Evolutionary conservation across 2,113 vertebrate genomes (phyloP), one percentile per base, ranked within the genome.

Genomic region (Podarcis raffonei): DNA sequence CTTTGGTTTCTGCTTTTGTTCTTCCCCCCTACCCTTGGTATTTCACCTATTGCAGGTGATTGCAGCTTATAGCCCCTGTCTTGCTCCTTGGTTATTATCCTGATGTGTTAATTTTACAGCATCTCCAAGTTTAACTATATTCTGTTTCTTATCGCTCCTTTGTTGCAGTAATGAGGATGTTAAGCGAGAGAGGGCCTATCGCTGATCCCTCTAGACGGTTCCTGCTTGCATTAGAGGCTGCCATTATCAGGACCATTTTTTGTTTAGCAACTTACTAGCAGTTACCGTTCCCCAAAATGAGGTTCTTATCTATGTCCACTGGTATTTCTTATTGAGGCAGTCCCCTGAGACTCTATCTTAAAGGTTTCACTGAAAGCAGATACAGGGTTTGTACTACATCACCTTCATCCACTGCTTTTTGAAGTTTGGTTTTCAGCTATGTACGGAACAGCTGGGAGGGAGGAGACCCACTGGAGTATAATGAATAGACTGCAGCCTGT

Each of bases 151-250:
- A 66, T 39, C 62, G 27, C n/a, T 8, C 37, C 83, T 89, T 35
- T 62, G 39, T 59, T 75, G 30, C 35, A 37, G 87, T 92, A 92
- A 93, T 90, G 91, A 95, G 92, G 88, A 91, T 13, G 15, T 88
- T 86, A 87, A 94, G 85, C 39, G 80, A 72, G 76, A 42, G 79
- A 69, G 71, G 57, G n/a, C 59, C 42, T 86, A 18, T 87, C 57
- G 13, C 1, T 65, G 81, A 81, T 90, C 79, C 91, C 87, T 42
- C 48, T 57, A 59, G 86, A 79, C 76, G 5, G 39, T 72, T 89
- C 35, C 65, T 85, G 82, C 86, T 53, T 78, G 42, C 13, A 57
- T 35, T 32, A 18, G 37, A 32, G 79, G 39, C 80, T 90, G 11
- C 48, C 74, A 3, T 92, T 91, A 76, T 93, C 0, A 0, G n/a